These are phyloP conservation scores for Microcebus tavaratra DNA, from an alignment of 2,113 vertebrate species.

Conservation along the genomic window DNA sequence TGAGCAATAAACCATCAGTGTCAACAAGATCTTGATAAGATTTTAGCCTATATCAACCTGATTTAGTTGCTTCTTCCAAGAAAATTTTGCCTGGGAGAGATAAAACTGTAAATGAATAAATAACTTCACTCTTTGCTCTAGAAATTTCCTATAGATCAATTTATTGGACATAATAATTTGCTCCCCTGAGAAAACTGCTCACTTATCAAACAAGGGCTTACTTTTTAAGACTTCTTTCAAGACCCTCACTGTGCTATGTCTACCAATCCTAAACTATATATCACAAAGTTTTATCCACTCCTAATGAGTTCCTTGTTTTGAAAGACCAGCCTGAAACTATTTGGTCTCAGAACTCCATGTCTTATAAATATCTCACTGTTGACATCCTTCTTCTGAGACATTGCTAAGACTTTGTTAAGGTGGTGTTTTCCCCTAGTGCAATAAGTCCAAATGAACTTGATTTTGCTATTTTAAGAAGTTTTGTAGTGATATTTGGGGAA, in stretches of 20 bases:
- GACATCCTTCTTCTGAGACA: neutral
- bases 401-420: neutral
- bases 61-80: neutral
- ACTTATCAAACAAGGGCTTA: neutral
- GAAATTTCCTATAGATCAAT: neutral
- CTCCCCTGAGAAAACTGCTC: neutral
- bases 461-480: neutral
- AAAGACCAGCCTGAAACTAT: neutral
- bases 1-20: neutral
- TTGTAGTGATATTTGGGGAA: neutral
- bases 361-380: neutral
- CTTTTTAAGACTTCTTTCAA: neutral
- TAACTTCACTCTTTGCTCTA: neutral
- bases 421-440: neutral
- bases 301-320: neutral
- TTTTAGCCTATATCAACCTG: neutral
- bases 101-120: neutral
- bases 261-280: neutral
- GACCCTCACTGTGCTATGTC: neutral
- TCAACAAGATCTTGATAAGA: neutral
- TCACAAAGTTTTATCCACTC: neutral
- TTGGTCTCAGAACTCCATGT: neutral
- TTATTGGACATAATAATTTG: neutral
- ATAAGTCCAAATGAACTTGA: neutral
- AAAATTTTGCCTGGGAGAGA: slow-evolving; percentile 18